A percentile compares a stretch with the other conserved stretches of the same genome.
Conservation (phyloP, 2,113 vertebrate genomes). For the Meriones unguiculatus region DNA sequence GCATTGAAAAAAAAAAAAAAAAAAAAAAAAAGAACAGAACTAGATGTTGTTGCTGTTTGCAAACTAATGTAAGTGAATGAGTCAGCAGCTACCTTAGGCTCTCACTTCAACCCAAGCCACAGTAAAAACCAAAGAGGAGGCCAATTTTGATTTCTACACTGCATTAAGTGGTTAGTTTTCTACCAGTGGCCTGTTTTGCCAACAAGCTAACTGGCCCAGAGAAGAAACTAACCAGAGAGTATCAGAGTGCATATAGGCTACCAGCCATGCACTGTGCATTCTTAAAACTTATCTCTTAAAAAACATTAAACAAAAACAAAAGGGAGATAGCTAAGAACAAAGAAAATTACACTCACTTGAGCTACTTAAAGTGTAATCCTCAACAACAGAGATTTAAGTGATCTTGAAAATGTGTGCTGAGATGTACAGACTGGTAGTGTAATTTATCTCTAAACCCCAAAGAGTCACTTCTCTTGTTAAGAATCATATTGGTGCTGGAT, state of each 20-base stretch:
- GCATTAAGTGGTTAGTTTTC: neutral
- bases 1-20: too few relatives aligned
- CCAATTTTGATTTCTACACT: neutral
- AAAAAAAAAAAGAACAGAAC: too few relatives aligned
- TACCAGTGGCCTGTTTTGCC: neutral
- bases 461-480: neutral
- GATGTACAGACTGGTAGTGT: neutral
- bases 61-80: neutral
- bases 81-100: neutral
- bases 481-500: neutral
- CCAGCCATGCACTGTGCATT: neutral
- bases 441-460: neutral
- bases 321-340: neutral
- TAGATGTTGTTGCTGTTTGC: neutral
- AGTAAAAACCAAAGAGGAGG: neutral
- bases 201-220: neutral
- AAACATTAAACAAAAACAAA: neutral
- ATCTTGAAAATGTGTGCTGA: neutral
- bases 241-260: neutral
- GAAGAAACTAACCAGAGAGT: neutral
- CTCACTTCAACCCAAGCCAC: neutral
- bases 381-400: neutral
- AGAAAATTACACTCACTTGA: neutral
- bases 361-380: neutral
- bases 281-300: neutral